These are phyloP conservation scores for Poecilia velifera DNA, from an alignment of 2,797 vertebrate genomes.

Conservation along the genomic window DNA sequence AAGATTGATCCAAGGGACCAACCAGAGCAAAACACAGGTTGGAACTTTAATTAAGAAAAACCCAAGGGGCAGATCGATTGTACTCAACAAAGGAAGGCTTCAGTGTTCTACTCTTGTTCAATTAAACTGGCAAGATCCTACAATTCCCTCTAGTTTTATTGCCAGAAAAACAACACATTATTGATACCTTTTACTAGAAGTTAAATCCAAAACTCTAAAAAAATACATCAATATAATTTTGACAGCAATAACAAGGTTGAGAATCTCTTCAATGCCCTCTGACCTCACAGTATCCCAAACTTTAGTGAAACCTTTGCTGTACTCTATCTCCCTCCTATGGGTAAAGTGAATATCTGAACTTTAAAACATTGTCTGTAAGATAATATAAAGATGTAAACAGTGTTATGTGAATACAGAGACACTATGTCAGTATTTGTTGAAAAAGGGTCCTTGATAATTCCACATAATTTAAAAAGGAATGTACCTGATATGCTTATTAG, in stretches of 20 bases:
- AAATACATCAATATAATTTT: neutral
- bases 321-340: neutral
- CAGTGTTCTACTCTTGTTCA: neutral
- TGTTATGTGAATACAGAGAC: neutral
- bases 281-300: neutral
- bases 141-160: neutral
- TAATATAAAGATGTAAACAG: neutral
- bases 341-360: neutral
- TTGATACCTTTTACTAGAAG: neutral
- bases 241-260: neutral
- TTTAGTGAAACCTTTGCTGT: neutral
- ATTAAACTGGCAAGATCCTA: neutral
- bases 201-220: neutral
- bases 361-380: neutral
- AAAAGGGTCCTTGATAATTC: no score
- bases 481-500: no score
- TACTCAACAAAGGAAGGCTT: slow-evolving; percentile 3
- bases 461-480: no score
- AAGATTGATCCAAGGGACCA: slow-evolving; percentile 13
- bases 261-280: neutral
- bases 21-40: slow-evolving; percentile 3
- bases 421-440: no score
- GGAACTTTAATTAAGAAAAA: neutral
- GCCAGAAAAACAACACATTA: neutral
- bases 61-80: slow-evolving; percentile 9